Conservation (phyloP, 1,140 invertebrate species). For the Teleopsis dalmanni region DNA sequence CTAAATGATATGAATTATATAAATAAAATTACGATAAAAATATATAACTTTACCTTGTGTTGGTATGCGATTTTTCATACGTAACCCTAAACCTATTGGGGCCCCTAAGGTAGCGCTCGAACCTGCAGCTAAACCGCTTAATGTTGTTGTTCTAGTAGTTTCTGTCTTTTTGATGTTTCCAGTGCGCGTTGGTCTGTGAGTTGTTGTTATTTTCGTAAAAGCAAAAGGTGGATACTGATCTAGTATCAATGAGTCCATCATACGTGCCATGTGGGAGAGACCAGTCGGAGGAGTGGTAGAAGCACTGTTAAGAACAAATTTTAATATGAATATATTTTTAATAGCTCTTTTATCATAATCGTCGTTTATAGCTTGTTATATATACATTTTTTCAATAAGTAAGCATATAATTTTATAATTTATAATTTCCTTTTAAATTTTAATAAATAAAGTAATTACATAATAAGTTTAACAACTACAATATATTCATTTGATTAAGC, state of each 20-base stretch:
- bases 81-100: slow-evolving; percentile 38
- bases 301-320: slow-evolving; percentile 18
- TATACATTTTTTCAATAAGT: neutral
- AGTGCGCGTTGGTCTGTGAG: slow-evolving; percentile 30
- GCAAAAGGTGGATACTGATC: slow-evolving; percentile 55
- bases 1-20: slow-evolving; percentile 12
- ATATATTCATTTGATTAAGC: no score
- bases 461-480: neutral
- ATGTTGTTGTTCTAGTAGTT: slow-evolving; percentile 15
- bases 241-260: slow-evolving; percentile 63
- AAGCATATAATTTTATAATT: neutral
- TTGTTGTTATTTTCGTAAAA: slow-evolving; percentile 54
- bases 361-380: neutral
- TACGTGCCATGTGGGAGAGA: slow-evolving; percentile 59
- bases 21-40: neutral
- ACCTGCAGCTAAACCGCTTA: slow-evolving; percentile 19
- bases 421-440: neutral
- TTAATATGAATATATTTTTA: neutral
- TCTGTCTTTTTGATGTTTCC: slow-evolving; percentile 12
- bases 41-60: slow-evolving; percentile 27
- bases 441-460: neutral
- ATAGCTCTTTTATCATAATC: no score
- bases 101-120: neutral
- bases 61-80: slow-evolving; percentile 29
- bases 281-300: slow-evolving; percentile 47